Conservation (phyloP, 2,888 invertebrate species). For the Eupithecia insigniata region DNA sequence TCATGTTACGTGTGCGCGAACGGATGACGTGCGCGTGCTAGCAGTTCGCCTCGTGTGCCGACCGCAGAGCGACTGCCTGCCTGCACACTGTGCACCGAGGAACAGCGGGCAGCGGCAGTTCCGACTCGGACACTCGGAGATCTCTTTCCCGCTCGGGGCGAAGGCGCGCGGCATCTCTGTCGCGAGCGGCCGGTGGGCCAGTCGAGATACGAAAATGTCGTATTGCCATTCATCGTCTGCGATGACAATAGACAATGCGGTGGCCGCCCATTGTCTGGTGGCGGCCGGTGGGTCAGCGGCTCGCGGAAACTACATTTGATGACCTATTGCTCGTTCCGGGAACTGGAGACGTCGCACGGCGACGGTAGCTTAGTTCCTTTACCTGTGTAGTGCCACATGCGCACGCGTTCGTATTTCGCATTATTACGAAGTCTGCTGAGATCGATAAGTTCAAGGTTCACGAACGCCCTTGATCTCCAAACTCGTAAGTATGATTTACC, state of each 20-base stretch:
- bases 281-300: constrained; percentile 55
- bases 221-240: constrained; percentile 79
- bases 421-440: constrained; percentile 28
- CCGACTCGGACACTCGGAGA: constrained; percentile 62
- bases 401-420: constrained; percentile 39
- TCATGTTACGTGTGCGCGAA: constrained; percentile 58
- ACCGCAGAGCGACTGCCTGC: constrained; percentile 60
- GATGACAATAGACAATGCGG: constrained; percentile 74
- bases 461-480: constrained; percentile 41
- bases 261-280: constrained; percentile 68
- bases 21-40: constrained; percentile 53
- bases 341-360: constrained; percentile 51
- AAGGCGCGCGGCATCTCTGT: constrained; percentile 53
- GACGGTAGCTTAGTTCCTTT: constrained; percentile 51
- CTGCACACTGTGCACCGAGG: constrained; percentile 52
- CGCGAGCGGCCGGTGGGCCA: constrained; percentile 57
- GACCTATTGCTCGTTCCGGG: constrained; percentile 63
- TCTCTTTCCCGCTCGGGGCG: constrained; percentile 51
- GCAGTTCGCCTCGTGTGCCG: constrained; percentile 68
- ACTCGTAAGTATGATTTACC: neutral
- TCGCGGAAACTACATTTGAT: constrained; percentile 65
- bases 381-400: constrained; percentile 42
- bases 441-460: constrained; percentile 29
- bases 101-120: constrained; percentile 75
- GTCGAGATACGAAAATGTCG: constrained; percentile 69